These are phyloP conservation scores for Acipenser ruthenus DNA, from an alignment of 2,797 vertebrate species.

Conservation along the genomic window DNA sequence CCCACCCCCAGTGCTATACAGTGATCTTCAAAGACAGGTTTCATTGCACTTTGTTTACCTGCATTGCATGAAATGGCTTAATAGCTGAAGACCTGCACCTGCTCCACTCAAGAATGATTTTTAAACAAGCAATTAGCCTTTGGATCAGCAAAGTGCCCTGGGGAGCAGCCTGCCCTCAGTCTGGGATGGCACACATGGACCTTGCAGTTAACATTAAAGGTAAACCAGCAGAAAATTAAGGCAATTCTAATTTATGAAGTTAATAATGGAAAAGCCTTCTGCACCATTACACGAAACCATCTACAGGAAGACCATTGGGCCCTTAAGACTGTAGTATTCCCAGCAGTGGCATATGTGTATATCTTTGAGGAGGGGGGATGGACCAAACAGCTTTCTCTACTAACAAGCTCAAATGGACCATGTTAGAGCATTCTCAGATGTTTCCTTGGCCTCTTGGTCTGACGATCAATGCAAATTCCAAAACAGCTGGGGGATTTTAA, in stretches of 20 bases:
- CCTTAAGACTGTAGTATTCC: constrained; percentile 47
- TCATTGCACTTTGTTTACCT: constrained; percentile 33
- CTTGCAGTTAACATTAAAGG: constrained; percentile 36
- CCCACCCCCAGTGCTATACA: not conserved
- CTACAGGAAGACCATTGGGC: constrained; percentile 39
- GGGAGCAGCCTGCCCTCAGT: constrained; percentile 28
- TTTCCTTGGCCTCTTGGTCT: not conserved
- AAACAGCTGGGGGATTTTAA: constrained; percentile 13
- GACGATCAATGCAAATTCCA: not conserved
- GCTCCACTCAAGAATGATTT: constrained; percentile 29
- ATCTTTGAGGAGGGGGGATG: too few species aligned
- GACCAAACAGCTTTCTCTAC: constrained; percentile 23
- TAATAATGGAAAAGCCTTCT: constrained; percentile 25
- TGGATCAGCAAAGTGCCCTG: constrained; percentile 37
- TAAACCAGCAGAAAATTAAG: constrained; percentile 31
- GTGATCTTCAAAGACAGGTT: constrained; percentile 32
- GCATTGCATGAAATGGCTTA: constrained; percentile 25
- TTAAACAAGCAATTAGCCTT: constrained; percentile 55
- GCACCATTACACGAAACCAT: constrained; percentile 37
- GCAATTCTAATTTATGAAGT: constrained; percentile 16
- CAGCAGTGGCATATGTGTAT: constrained; percentile 4
- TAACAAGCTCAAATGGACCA: constrained; percentile 29
- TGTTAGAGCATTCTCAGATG: constrained; percentile 20
- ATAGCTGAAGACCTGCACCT: constrained; percentile 34
- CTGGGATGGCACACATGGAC: constrained; percentile 12